phyloP scores from a whole-genome alignment of 2,888 invertebrate genomes.

The Phanerotoma sp. region DNA sequence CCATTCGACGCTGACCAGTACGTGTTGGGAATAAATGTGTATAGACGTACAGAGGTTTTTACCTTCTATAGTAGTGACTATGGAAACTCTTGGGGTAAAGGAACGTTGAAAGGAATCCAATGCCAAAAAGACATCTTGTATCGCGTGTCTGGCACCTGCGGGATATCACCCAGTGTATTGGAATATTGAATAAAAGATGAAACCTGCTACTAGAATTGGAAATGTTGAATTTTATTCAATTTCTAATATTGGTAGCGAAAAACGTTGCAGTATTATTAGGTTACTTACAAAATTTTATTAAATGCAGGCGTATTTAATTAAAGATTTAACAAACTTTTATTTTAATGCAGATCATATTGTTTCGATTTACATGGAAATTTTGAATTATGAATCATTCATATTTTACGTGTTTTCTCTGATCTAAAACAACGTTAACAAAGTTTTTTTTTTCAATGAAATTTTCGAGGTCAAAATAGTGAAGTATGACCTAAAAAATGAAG shows the following conservation, averaged over 20 bases:
- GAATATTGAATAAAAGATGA: slow-evolving; percentile 4
- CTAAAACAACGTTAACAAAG: too few relatives aligned
- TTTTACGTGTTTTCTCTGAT: too few relatives aligned
- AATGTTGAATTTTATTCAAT: background rate
- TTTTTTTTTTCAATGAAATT: too few relatives aligned
- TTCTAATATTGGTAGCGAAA: background rate
- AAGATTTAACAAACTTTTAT: background rate
- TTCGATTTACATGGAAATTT: too few relatives aligned
- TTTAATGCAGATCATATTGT: too few relatives aligned
- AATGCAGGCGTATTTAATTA: background rate
- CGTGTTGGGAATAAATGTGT: slow-evolving; percentile 13
- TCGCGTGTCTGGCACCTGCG: slow-evolving; percentile 15
- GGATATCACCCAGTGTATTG: slow-evolving; percentile 1
- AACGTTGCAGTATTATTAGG: background rate
- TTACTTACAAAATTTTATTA: background rate
- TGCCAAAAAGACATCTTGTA: slow-evolving; percentile 4
- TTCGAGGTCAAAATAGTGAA: too few relatives aligned
- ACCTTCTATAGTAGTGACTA: background rate
- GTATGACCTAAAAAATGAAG: too few relatives aligned
- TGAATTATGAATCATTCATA: too few relatives aligned
- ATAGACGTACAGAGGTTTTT: background rate
- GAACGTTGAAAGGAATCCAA: slow-evolving; percentile 4
- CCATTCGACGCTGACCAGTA: slow-evolving; percentile 8
- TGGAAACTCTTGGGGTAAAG: background rate
- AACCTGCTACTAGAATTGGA: background rate